Percentiles rank a stretch among this genome's conserved stretches.
Conservation (phyloP, 1,140 invertebrate species). For the Phthorimaea operculella region DNA sequence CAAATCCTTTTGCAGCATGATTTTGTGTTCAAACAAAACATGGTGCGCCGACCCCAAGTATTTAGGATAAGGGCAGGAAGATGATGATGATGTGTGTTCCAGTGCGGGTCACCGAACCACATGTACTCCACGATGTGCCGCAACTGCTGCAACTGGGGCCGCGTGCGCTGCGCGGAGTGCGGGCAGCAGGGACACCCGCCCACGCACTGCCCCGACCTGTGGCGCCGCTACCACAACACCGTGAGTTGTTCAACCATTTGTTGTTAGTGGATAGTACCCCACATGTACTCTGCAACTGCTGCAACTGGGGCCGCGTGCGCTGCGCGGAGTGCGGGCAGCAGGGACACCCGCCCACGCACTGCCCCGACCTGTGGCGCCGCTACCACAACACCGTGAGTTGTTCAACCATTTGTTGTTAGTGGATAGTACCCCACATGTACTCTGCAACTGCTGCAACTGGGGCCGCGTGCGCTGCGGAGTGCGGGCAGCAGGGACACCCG, state of each 20-base stretch:
- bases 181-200: slow-evolving; percentile 69
- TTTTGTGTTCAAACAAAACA: no score
- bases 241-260: slow-evolving; percentile 54
- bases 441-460: slow-evolving; percentile 71
- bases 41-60: no score
- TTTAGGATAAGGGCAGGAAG: no score
- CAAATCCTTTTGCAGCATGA: no score
- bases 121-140: slow-evolving; percentile 69
- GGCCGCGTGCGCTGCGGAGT: slow-evolving; percentile 64
- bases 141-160: slow-evolving; percentile 69
- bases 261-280: no score
- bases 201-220: slow-evolving; percentile 74
- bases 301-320: slow-evolving; percentile 57
- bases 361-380: slow-evolving; percentile 76
- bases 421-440: no score
- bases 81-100: no score
- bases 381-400: slow-evolving; percentile 74
- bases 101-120: slow-evolving; percentile 73
- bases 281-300: slow-evolving; percentile 70
- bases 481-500: slow-evolving; percentile 70
- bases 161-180: slow-evolving; percentile 69
- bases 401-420: no score
- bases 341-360: slow-evolving; percentile 70
- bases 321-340: slow-evolving; percentile 71
- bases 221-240: slow-evolving; percentile 76